Base-by-base conservation (phyloP, 2,888 invertebrate species). In the Euspilapteryx auroguttella region DNA sequence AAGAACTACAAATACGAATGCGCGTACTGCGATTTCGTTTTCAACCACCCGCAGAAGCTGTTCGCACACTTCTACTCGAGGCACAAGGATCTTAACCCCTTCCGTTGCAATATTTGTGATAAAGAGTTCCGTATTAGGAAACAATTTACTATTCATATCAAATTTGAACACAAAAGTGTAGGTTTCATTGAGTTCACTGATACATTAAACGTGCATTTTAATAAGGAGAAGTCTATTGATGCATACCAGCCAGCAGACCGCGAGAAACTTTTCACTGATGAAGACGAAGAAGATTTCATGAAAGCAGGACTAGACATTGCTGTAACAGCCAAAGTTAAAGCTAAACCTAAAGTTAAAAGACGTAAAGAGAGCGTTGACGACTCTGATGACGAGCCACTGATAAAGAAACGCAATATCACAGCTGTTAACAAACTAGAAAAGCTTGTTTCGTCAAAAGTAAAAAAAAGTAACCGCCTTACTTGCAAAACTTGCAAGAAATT, bases 111-210 rank as follows among this genome's bases (percentile, higher is more conserved):
- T 25, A 63, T 68, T n/a, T 73, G 73, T 12, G 26, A 61, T 25
- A 48, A 39, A 31, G 52, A 32, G 2, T 73, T 63, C 28, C 37
- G 44, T 24, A 24, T 61, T 2, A 45, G 73, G 0, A 71, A 64
- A 25, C 39, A 38, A 2, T 69, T 73, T 22, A 61, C 66, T 0
- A 35, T 71, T 0, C 73, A 73, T 14, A 73, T 73, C 1, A 69
- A 69, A 38, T n/a, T 66, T 4, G 35, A 37, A 0, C 73, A 73
- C 12, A 43, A 55, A 1, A 57, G 64, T 22, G 32, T 45, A 2
- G 73, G 73, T 1, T 63, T 45, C 14, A 62, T 69, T 6, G 64
- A 68, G 25, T 71, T 69, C 35, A 59, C 69, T 42, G 45, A 64
- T 2, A 52, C 55, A 3, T 65, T 57, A 25, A 52, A 66, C 38